Evolutionary conservation across 2,888 invertebrate genomes (phyloP).

Genomic region (Conistra vaccinii): DNA sequence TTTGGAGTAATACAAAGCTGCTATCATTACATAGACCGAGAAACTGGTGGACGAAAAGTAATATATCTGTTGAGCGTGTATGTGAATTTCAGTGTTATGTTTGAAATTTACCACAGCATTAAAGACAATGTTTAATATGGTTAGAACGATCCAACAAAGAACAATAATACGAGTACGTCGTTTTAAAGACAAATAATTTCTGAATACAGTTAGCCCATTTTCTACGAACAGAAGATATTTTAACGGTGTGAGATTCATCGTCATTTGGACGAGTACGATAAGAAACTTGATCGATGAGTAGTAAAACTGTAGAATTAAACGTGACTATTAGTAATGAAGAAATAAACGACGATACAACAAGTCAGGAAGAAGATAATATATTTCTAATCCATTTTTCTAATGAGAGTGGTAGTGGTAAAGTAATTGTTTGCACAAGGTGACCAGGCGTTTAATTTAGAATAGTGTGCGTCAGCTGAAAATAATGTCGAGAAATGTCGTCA

Average conservation of each 20-base stretch:
- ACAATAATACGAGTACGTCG: slow-evolving; percentile 44
- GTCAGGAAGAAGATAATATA: neutral
- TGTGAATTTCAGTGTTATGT: too few species aligned
- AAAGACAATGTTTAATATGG: neutral
- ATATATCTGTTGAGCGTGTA: slow-evolving; percentile 34
- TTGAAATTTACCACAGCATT: neutral
- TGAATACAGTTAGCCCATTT: slow-evolving; percentile 61
- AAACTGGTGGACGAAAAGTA: slow-evolving; percentile 40
- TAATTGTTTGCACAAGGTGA: slow-evolving; percentile 43
- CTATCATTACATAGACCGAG: slow-evolving; percentile 44
- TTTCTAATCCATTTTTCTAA: slow-evolving; percentile 43
- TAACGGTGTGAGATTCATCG: slow-evolving; percentile 54
- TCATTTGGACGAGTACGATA: neutral
- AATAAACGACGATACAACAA: neutral
- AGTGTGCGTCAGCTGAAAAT: slow-evolving; percentile 29
- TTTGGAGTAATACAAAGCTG: slow-evolving; percentile 41
- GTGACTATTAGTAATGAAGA: neutral
- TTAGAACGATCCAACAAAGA: slow-evolving; percentile 23
- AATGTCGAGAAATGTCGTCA: neutral
- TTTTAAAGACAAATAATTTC: slow-evolving; percentile 60
- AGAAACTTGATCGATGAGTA: neutral
- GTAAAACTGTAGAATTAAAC: neutral
- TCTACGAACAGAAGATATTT: slow-evolving; percentile 60
- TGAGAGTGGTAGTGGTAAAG: slow-evolving; percentile 18
- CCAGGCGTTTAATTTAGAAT: too few species aligned